phyloP scores from a whole-genome alignment of 35 echinoderm and acorn worm genomes.

The Lytechinus pictus region DNA sequence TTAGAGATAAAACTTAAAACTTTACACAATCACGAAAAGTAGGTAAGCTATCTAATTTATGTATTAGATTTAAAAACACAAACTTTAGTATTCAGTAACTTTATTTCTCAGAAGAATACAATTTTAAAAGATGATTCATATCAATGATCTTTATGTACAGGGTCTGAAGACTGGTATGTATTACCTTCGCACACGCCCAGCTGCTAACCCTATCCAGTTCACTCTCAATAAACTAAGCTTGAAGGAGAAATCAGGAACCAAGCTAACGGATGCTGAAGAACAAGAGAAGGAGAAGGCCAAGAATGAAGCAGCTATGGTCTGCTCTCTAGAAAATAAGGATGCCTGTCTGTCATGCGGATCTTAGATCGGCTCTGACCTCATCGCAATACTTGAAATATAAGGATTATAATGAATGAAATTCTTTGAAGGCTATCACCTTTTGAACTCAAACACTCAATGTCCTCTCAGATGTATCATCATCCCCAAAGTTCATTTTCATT shows the following conservation, averaged over 20 bases:
- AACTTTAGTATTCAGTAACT: neutral
- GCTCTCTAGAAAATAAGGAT: constrained; percentile 92
- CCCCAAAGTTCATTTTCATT: neutral
- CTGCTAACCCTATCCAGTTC: constrained; percentile 98
- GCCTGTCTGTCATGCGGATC: constrained; percentile 87
- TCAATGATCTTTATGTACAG: constrained; percentile 32
- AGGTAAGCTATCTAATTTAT: too few species aligned
- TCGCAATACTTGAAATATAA: too few species aligned
- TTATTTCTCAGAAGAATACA: neutral
- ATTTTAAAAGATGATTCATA: too few species aligned
- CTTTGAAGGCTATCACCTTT: too few species aligned
- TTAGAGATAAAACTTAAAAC: too few species aligned
- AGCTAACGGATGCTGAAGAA: neutral
- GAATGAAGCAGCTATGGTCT: constrained; percentile 90
- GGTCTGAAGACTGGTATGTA: constrained; percentile 99
- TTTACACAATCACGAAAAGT: too few species aligned
- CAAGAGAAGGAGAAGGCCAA: neutral
- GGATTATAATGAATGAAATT: too few species aligned
- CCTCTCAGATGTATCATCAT: too few species aligned
- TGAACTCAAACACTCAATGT: too few species aligned
- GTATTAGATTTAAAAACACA: too few species aligned
- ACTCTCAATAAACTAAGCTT: constrained; percentile 83
- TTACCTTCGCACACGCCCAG: constrained; percentile 96
- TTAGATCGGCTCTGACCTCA: neutral
- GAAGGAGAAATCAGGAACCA: constrained; percentile 5